Evolutionary conservation across 92 coral and sea anemone species (phyloP).

Genomic region (Palythoa heliodiscus): DNA sequence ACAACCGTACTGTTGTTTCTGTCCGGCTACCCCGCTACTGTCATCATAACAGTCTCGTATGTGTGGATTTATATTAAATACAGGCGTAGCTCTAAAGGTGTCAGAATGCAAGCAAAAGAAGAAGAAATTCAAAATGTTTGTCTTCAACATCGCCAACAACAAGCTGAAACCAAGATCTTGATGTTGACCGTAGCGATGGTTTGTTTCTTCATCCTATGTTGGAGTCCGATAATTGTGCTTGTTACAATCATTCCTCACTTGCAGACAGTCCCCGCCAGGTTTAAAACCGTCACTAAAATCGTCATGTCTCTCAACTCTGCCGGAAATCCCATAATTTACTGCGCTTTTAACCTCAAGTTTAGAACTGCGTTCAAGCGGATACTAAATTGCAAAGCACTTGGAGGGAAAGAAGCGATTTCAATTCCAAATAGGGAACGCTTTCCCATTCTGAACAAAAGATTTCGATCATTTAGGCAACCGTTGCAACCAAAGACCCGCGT

Average conservation of each 20-base stretch:
- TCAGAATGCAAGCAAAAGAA: slow-evolving; percentile 22
- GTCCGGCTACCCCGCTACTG: slow-evolving; percentile 31
- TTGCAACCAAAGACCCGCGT: neutral
- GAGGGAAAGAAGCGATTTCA: neutral
- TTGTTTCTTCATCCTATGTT: slow-evolving; percentile 28
- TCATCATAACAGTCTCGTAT: slow-evolving; percentile 19
- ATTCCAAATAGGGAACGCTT: neutral
- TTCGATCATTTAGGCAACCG: neutral
- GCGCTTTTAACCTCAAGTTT: slow-evolving; percentile 13
- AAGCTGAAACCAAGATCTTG: slow-evolving; percentile 12
- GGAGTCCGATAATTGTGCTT: slow-evolving; percentile 25
- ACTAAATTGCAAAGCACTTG: neutral
- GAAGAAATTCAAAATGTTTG: slow-evolving; percentile 24
- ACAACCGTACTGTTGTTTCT: neutral
- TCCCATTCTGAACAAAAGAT: neutral
- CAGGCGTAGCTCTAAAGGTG: slow-evolving; percentile 11
- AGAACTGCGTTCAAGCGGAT: slow-evolving; percentile 23
- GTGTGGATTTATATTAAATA: slow-evolving; percentile 18
- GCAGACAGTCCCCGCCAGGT: slow-evolving; percentile 1
- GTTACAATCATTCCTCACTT: slow-evolving; percentile 15
- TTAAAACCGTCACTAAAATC: slow-evolving; percentile 15
- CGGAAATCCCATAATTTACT: slow-evolving; percentile 42
- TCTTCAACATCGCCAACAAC: slow-evolving; percentile 23
- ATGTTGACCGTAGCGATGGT: slow-evolving; percentile 26
- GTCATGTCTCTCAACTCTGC: slow-evolving; percentile 34